phyloP scores from a whole-genome alignment of 2,888 invertebrate species.

The Drymonia ruficornis region DNA sequence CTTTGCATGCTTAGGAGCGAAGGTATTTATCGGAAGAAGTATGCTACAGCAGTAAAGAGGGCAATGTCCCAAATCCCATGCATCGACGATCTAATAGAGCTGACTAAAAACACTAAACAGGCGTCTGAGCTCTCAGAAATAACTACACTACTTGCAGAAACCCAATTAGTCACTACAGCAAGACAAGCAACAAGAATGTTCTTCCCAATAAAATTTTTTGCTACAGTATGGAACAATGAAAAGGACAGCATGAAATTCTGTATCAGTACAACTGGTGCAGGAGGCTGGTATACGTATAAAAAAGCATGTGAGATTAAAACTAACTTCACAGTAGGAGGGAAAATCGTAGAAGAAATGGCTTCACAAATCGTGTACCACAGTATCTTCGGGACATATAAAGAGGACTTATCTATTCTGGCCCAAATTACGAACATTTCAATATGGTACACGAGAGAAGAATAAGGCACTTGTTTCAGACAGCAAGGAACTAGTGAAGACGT shows the following conservation, averaged over 20 bases:
- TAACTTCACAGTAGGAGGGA: constrained; percentile 12
- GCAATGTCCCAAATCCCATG: constrained; percentile 35
- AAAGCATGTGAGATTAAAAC: not conserved
- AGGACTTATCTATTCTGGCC: constrained; percentile 20
- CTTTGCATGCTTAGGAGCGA: constrained; percentile 33
- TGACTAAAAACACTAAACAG: constrained; percentile 25
- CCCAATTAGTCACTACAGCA: constrained; percentile 30
- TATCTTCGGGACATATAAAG: constrained; percentile 31
- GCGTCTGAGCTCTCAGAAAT: constrained; percentile 23
- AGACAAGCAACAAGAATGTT: constrained; percentile 38
- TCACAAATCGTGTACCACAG: constrained; percentile 28
- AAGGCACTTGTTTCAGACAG: constrained; percentile 8
- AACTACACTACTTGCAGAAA: constrained; percentile 31
- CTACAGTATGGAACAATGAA: too few species aligned
- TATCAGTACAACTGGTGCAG: constrained; percentile 30
- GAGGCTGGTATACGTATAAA: constrained; percentile 29
- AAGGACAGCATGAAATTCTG: too few species aligned
- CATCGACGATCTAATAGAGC: constrained; percentile 37
- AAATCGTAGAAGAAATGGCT: constrained; percentile 21
- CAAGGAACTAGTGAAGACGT: constrained; percentile 1
- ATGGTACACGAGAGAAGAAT: constrained; percentile 26
- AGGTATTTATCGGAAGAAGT: constrained; percentile 30
- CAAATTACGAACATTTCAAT: not conserved
- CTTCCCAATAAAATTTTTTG: too few species aligned
- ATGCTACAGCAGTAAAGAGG: constrained; percentile 34